Evolutionary conservation across 2,888 invertebrate species (phyloP).

Genomic region (Diploptera punctata): DNA sequence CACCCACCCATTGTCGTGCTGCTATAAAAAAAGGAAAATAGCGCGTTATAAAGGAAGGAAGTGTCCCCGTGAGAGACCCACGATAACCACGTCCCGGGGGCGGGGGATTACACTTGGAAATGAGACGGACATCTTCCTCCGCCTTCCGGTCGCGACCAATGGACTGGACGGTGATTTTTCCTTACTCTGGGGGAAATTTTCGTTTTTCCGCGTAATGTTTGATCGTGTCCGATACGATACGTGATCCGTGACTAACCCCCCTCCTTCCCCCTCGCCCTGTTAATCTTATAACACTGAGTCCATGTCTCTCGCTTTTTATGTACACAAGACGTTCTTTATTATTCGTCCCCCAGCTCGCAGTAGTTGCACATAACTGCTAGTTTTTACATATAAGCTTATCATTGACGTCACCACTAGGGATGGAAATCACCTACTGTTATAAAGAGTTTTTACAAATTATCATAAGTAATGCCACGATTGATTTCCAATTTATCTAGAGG

Average conservation of each 20-base stretch:
- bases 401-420: too few relatives aligned
- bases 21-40: slow-evolving; percentile 31
- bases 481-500: too few relatives aligned
- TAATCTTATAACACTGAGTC: too few relatives aligned
- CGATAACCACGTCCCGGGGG: neutral
- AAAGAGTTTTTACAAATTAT: too few relatives aligned
- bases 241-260: neutral
- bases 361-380: too few relatives aligned
- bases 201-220: slow-evolving; percentile 7
- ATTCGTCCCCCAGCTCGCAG: too few relatives aligned
- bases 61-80: neutral
- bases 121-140: slow-evolving; percentile 22
- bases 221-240: neutral
- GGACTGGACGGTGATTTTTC: slow-evolving; percentile 11
- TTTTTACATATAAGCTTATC: too few relatives aligned
- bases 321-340: too few relatives aligned
- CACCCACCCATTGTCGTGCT: slow-evolving; percentile 24
- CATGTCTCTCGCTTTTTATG: too few relatives aligned
- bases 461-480: too few relatives aligned
- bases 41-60: slow-evolving; percentile 26
- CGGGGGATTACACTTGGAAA: slow-evolving; percentile 39
- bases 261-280: too few relatives aligned
- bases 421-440: too few relatives aligned
- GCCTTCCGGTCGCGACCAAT: slow-evolving; percentile 9
- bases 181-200: slow-evolving; percentile 3